phyloP scores from a whole-genome alignment of 64 coral and sea anemone genomes.

The Stichodactyla helianthus region DNA sequence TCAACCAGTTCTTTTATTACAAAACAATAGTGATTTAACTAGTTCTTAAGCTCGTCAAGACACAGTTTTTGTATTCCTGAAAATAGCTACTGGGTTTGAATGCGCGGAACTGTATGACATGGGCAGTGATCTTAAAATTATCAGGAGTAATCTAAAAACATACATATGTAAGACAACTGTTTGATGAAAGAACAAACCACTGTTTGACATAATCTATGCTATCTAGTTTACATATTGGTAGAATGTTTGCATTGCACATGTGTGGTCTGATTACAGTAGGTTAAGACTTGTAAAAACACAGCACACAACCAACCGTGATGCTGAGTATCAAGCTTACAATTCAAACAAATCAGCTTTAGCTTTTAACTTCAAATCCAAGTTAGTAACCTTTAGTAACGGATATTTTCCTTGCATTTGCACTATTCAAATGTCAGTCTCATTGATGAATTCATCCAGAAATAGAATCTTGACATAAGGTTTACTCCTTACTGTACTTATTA shows the following conservation, averaged over 20 bases:
- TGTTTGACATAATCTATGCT: conserved; percentile 7
- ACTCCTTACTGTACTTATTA: background rate
- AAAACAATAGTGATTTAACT: background rate
- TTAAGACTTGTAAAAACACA: background rate
- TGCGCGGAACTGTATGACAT: background rate
- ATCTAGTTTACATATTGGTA: conserved; percentile 28
- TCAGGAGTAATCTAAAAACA: background rate
- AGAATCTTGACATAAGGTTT: background rate
- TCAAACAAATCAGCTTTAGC: background rate
- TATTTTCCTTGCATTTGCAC: too few relatives aligned
- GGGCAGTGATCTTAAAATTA: background rate
- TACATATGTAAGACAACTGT: background rate
- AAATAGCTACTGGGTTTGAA: background rate
- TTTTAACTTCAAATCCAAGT: too few relatives aligned
- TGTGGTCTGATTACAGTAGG: background rate
- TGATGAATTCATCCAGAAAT: background rate
- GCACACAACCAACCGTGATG: background rate
- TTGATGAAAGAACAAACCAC: background rate
- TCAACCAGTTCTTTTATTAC: background rate
- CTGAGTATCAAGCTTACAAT: background rate
- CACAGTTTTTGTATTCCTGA: background rate
- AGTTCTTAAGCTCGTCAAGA: background rate
- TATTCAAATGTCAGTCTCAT: background rate
- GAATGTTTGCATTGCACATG: background rate
- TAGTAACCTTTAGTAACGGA: too few relatives aligned